A percentile compares a stretch with the other conserved stretches of the same genome.
Conservation (phyloP, 2,888 invertebrate genomes). For the Tyria jacobaeae region DNA sequence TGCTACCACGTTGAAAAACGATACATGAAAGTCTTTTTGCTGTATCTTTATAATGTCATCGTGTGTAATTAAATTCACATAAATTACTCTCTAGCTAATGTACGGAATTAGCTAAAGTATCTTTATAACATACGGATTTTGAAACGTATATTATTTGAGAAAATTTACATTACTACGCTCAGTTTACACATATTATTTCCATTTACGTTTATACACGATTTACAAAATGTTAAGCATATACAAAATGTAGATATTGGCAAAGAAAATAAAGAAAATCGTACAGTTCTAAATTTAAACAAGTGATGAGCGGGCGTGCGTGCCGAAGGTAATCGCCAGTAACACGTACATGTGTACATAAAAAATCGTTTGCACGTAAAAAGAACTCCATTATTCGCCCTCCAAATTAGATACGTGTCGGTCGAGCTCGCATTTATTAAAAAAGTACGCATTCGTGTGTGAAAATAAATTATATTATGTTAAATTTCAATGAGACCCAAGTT, state of each 20-base stretch:
- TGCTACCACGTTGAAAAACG: too few relatives aligned
- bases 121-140: too few relatives aligned
- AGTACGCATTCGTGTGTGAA: conserved; percentile 27
- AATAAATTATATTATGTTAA: conserved; percentile 32
- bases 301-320: conserved; percentile 34
- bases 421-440: conserved; percentile 53
- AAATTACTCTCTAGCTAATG: too few relatives aligned
- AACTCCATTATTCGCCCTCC: conserved; percentile 62
- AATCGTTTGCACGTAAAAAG: conserved; percentile 61
- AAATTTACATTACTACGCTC: too few relatives aligned
- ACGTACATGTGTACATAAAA: conserved; percentile 57
- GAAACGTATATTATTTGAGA: too few relatives aligned
- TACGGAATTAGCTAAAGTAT: too few relatives aligned
- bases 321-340: conserved; percentile 38
- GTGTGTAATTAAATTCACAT: too few relatives aligned
- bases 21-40: too few relatives aligned
- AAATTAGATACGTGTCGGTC: conserved; percentile 63
- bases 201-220: too few relatives aligned
- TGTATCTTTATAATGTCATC: too few relatives aligned
- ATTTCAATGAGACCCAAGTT: conserved; percentile 19
- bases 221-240: too few relatives aligned
- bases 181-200: too few relatives aligned
- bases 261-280: conserved; percentile 13
- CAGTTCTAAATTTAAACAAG: conserved; percentile 35
- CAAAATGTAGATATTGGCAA: conserved; percentile 23